Percentiles rank a stretch among this genome's conserved stretches.
phyloP scores from a whole-genome alignment of 1,140 invertebrate genomes.

The Batillaria attramentaria region DNA sequence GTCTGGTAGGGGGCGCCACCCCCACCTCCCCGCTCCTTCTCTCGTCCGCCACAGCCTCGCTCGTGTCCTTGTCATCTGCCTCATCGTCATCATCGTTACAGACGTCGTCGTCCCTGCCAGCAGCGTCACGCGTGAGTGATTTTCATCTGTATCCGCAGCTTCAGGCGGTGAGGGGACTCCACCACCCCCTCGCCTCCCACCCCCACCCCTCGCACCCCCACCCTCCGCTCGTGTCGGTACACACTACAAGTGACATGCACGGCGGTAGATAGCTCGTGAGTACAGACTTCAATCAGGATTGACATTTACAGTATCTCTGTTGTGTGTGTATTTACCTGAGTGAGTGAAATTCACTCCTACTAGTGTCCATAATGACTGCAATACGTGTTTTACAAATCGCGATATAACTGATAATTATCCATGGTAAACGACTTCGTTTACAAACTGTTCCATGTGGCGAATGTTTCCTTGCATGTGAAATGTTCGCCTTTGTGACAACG shows the following conservation, averaged over 20 bases:
- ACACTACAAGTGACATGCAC: slow-evolving; percentile 3
- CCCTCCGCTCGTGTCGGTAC: background rate
- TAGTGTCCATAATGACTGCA: too few relatives aligned
- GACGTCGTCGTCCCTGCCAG: background rate
- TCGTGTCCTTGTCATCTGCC: background rate
- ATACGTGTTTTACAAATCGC: too few relatives aligned
- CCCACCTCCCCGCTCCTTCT: slow-evolving; percentile 3
- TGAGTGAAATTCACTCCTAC: too few relatives aligned
- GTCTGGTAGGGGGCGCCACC: background rate
- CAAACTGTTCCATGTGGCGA: too few relatives aligned
- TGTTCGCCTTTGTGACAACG: too few relatives aligned
- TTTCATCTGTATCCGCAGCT: slow-evolving; percentile 30
- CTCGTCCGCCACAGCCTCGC: background rate
- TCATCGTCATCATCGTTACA: slow-evolving; percentile 12
- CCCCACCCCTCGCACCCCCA: slow-evolving; percentile 1
- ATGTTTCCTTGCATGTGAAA: too few relatives aligned
- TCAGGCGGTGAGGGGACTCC: slow-evolving; percentile 14
- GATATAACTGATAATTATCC: too few relatives aligned
- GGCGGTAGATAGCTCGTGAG: slow-evolving; percentile 23
- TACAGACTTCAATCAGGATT: too few relatives aligned
- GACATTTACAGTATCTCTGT: too few relatives aligned
- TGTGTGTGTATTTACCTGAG: too few relatives aligned
- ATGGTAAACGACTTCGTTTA: too few relatives aligned
- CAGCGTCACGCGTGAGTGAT: slow-evolving; percentile 11
- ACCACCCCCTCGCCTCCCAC: background rate